Conservation (phyloP, 2,113 vertebrate species). For the Serilophus lunatus region DNA sequence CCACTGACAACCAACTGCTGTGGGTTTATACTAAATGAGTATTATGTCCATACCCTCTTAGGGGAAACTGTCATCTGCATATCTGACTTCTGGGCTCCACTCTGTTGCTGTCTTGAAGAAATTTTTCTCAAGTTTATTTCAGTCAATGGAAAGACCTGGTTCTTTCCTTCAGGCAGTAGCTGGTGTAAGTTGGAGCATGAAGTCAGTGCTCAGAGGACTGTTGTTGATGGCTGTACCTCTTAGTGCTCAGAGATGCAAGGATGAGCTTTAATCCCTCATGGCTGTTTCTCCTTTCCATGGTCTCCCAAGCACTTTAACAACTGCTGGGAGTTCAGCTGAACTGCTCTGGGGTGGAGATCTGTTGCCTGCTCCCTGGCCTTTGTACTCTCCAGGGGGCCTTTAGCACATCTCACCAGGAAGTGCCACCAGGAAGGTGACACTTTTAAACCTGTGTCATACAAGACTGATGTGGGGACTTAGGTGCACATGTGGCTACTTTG, state of each 20-base stretch:
- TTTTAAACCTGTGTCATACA: not conserved
- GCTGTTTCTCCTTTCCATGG: not conserved
- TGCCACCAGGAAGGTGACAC: not conserved
- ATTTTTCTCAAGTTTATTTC: not conserved
- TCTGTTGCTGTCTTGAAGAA: not conserved
- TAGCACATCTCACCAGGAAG: not conserved
- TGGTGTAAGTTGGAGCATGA: not conserved
- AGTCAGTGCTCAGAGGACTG: not conserved
- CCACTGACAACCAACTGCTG: not conserved
- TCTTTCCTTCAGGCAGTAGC: not conserved
- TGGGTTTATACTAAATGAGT: not conserved
- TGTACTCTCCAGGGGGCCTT: not conserved
- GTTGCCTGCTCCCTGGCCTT: not conserved
- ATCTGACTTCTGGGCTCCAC: not conserved
- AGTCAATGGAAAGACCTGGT: not conserved
- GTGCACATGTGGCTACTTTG: too few species aligned
- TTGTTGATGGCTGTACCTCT: not conserved
- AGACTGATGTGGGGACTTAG: not conserved
- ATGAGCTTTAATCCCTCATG: not conserved
- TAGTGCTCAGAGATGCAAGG: not conserved
- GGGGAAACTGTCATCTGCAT: not conserved
- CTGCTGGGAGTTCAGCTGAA: not conserved
- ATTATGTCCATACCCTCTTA: not conserved
- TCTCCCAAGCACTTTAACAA: not conserved
- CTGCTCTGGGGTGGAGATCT: not conserved